These are phyloP conservation scores for Rhabdomys pumilio DNA, from an alignment of 2,797 vertebrate species.

Conservation along the genomic window DNA sequence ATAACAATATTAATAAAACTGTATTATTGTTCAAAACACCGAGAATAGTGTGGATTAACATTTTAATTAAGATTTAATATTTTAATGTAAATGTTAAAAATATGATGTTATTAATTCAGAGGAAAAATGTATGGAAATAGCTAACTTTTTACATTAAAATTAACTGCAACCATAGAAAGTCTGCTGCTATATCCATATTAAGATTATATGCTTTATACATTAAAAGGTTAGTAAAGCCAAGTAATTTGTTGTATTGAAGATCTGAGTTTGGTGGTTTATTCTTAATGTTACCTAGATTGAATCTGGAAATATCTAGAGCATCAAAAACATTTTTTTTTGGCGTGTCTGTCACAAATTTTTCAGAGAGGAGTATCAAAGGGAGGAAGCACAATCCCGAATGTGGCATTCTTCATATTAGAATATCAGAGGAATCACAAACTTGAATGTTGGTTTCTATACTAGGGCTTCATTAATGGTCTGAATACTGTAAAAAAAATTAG, in stretches of 20 bases:
- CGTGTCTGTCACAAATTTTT: not conserved
- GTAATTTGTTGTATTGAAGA: not conserved
- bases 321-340: not conserved
- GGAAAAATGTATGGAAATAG: not conserved
- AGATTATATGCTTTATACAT: not conserved
- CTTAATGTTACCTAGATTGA: too few species aligned
- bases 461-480: not conserved
- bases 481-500: not conserved
- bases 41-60: not conserved
- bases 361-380: not conserved
- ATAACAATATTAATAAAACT: not conserved
- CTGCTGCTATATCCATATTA: not conserved
- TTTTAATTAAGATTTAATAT: slow-evolving; percentile 13
- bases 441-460: too few species aligned
- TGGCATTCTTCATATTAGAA: too few species aligned
- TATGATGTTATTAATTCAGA: not conserved
- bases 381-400: too few species aligned
- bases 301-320: not conserved
- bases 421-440: not conserved
- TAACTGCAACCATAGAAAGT: not conserved
- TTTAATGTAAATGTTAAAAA: slow-evolving; percentile 42
- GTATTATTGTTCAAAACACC: not conserved
- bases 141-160: not conserved
- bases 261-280: not conserved
- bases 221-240: not conserved